These are phyloP conservation scores for Propithecus perrieri DNA, from an alignment of 2,797 vertebrate genomes.

Conservation along the genomic window DNA sequence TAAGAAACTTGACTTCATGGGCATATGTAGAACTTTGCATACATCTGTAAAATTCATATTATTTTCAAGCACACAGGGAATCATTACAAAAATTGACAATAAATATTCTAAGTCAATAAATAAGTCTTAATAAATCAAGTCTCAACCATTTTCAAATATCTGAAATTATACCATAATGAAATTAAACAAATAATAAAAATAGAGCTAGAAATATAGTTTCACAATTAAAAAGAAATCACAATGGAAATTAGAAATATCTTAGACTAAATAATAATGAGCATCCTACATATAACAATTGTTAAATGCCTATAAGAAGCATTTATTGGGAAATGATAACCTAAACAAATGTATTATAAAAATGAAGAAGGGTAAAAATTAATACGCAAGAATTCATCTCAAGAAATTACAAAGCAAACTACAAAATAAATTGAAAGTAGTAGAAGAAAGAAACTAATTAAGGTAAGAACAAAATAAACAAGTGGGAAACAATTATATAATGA, in stretches of 20 bases:
- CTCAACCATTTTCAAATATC: not conserved
- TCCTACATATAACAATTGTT: not conserved
- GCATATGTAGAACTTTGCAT: not conserved
- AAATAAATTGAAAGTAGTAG: not conserved
- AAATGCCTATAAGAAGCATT: not conserved
- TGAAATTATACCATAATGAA: not conserved
- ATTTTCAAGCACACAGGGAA: conserved; percentile 13
- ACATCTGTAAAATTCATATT: not conserved
- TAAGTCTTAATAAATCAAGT: not conserved
- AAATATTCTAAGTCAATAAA: not conserved
- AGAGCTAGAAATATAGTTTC: not conserved
- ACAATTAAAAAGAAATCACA: conserved; percentile 3
- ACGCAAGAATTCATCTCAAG: not conserved
- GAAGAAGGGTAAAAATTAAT: not conserved
- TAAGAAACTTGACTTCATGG: not conserved
- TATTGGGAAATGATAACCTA: not conserved
- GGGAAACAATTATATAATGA: not conserved
- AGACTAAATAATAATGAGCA: not conserved
- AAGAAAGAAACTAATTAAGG: not conserved
- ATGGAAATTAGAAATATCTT: conserved; percentile 8
- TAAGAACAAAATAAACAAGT: not conserved
- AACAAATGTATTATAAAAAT: not conserved
- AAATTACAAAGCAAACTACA: not conserved
- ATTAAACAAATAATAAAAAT: not conserved
- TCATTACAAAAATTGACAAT: not conserved